Percentiles rank a stretch among this genome's conserved stretches.
Conservation (phyloP, 2,888 invertebrate species). For the Clivina fossor region DNA sequence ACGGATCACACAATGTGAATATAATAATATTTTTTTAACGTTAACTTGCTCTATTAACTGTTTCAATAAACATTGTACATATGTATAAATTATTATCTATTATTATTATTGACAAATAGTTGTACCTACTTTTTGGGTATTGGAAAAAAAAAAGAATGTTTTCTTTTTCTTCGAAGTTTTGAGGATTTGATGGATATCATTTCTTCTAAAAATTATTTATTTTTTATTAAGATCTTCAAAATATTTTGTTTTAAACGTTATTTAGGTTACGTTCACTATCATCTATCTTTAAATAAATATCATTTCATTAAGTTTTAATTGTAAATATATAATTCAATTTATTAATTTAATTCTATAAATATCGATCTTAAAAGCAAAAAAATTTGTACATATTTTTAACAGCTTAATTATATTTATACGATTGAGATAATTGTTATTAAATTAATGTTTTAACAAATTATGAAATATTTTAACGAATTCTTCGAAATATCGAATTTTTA, state of each 20-base stretch:
- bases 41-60: slow-evolving; percentile 16
- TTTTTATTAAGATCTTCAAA: too few species aligned
- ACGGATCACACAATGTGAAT: slow-evolving; percentile 5
- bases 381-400: too few species aligned
- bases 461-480: neutral
- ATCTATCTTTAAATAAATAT: too few species aligned
- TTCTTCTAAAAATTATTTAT: slow-evolving; percentile 14
- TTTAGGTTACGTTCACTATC: too few species aligned
- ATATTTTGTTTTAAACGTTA: too few species aligned
- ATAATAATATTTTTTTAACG: slow-evolving; percentile 25
- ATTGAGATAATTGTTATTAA: neutral
- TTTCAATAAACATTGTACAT: slow-evolving; percentile 33
- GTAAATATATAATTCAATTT: too few species aligned
- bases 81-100: slow-evolving; percentile 32
- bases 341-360: neutral
- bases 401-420: neutral
- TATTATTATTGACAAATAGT: too few species aligned
- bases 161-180: too few species aligned
- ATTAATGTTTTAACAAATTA: neutral
- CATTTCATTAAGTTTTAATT: too few species aligned
- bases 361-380: neutral
- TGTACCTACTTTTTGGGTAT: slow-evolving; percentile 23
- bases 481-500: neutral
- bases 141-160: slow-evolving; percentile 14
- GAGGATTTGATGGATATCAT: too few species aligned